Evolutionary conservation across 2,113 vertebrate species (phyloP).

Genomic region (Poecilia latipinna): DNA sequence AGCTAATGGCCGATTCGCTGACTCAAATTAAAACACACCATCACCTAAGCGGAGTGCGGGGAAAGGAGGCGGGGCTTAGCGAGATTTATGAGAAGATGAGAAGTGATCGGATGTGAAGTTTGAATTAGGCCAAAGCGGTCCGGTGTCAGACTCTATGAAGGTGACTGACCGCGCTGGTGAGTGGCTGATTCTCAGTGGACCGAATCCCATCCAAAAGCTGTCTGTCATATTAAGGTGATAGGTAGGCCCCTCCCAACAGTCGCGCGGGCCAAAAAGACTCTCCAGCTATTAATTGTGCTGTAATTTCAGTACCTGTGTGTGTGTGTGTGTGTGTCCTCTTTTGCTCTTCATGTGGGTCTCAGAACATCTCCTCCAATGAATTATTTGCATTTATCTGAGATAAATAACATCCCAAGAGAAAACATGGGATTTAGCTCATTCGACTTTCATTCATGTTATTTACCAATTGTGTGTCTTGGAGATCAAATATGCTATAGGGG

Average conservation of each 20-base stretch:
- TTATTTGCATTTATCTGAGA: not conserved
- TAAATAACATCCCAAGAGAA: not conserved
- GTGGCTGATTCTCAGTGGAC: conserved; percentile 57
- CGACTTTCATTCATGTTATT: not conserved
- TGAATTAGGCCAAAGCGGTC: conserved; percentile 67
- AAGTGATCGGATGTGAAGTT: conserved; percentile 75
- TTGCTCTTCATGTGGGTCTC: conserved; percentile 6
- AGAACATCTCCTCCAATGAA: conserved; percentile 3
- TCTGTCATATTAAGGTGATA: conserved; percentile 56
- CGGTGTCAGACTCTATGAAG: conserved; percentile 71
- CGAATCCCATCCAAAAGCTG: conserved; percentile 63
- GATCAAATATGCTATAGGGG: too few relatives aligned
- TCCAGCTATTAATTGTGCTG: conserved; percentile 46
- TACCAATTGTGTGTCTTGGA: too few relatives aligned
- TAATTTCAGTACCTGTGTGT: conserved; percentile 32
- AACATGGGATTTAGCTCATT: not conserved
- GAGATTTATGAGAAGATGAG: conserved; percentile 66
- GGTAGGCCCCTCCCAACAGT: conserved; percentile 44
- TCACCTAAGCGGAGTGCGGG: conserved; percentile 59
- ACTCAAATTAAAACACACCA: conserved; percentile 69
- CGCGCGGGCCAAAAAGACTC: conserved; percentile 24
- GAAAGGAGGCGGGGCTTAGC: conserved; percentile 59
- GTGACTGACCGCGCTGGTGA: conserved; percentile 65
- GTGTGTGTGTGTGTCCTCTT: conserved; percentile 19
- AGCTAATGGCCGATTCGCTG: conserved; percentile 62